Evolutionary conservation across 1,140 invertebrate genomes (phyloP), one percentile per base, ranked within the genome.

Genomic region (Drosophila truncata): DNA sequence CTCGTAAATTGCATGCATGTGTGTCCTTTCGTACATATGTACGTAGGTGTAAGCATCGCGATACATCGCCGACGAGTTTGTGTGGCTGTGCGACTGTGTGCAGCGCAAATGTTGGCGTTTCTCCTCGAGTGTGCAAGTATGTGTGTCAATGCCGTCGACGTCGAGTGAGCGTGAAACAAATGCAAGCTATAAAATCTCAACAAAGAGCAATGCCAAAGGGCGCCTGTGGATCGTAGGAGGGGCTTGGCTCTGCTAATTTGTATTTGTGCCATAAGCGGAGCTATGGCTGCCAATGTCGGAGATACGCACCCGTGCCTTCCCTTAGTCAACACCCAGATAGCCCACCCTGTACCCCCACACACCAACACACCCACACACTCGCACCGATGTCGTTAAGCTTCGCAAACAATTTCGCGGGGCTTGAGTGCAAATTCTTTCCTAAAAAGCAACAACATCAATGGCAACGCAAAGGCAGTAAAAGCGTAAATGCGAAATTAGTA

Each of bases 91-190:
- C n/a, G 50, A n/a, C 52, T 54, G 69, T 37, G 66, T 66, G 78
- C 55, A 64, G 78, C 66, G 81, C 64, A 82, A 86, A 69, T 86
- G 83, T 80, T 77, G 60, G 64, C 76, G 77, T 81, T 83, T 67
- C 69, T 66, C 55, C 75, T 69, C 60, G 31, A 67, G 42, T 39
- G 64, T 82, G 70, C 49, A 73, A 80, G 78, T 85, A 85, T 88
- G 84, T 87, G 84, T 87, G 83, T 88, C 83, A 87, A 87, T 87
- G 83, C 83, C 83, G 80, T 80, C 62, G 83, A 80, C 84, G 84
- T 83, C 85, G 80, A 87, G 83, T 83, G 80, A 87, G 84, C 84
- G 83, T 87, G 84, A 87, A 87, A 87, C 83, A 87, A 87, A 87
- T 87, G 83, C 83, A 73, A 84, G 83, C 83, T 88, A 87, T 88